Base-by-base conservation (phyloP, 2,888 invertebrate genomes). In the Nemapogon koenigi region DNA sequence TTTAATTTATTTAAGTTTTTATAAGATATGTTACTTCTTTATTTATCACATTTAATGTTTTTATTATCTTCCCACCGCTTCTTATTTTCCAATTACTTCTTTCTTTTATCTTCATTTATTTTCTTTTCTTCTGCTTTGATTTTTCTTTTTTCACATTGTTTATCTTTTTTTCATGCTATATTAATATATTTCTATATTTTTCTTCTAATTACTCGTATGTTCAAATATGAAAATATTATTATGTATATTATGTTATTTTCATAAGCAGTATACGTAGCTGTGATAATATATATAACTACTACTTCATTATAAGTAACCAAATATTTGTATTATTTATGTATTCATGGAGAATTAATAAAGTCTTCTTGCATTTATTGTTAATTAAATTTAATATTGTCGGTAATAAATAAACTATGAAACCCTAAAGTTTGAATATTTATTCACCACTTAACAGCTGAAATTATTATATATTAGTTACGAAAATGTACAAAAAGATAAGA, bases 191-290 rank as follows among this genome's bases (percentile, higher is more conserved):
- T 3, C 22, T 13, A 28, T 27, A 35, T 40, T 28, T 35, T 37
- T 37, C n/a, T 42, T 29, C 35, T 37, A 18, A 25, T 37, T 35
- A 32, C 33, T 30, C 18, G 31, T 41, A 19, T 40, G 31, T 37
- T 29, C 28, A 37, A 38, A 2, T 35, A 43, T 13, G 45, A n/a
- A n/a, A n/a, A n/a, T n/a, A n/a, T n/a, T n/a, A n/a, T 25, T 35
- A 30, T 42, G 26, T 31, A 16, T 28, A 37, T 16, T 32, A 19
- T 25, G 30, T 40, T 27, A 29, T 18, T 36, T 39, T 35, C 33
- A 17, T 1, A 33, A 51, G 70, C 67, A 54, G 68, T 71, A 70
- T 67, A 49, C 51, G 38, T 62, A 59, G 50, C 70, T 71, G 71
- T 71, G 71, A 71, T 71, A 65, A 49, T 48, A 42, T 42, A 38